Conservation (phyloP, 2,113 vertebrate species). For the Pipa parva region DNA sequence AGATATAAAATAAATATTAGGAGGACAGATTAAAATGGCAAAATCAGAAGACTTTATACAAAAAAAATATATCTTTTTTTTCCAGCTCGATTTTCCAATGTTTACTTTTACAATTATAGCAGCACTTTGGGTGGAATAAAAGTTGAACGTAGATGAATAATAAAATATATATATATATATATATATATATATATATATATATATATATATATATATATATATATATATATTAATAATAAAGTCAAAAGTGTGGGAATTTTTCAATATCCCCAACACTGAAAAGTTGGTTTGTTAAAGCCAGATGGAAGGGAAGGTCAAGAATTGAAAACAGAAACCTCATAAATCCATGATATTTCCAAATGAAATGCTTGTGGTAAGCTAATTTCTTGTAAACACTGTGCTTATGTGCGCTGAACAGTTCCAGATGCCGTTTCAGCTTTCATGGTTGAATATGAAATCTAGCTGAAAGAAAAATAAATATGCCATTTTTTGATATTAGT, state of each 20-base stretch:
- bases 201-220: too few species aligned
- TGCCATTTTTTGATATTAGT: background rate
- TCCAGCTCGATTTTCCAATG: too few species aligned
- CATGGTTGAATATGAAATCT: slow-evolving; percentile 46
- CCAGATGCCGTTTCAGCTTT: slow-evolving; percentile 56
- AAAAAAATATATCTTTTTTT: too few species aligned
- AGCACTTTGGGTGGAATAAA: too few species aligned
- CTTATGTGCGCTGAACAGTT: slow-evolving; percentile 53
- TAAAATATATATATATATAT: too few species aligned
- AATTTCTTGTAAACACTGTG: slow-evolving; percentile 65
- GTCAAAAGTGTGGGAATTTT: slow-evolving; percentile 34
- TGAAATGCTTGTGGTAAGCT: slow-evolving; percentile 65
- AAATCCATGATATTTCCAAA: slow-evolving; percentile 69
- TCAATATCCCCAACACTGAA: slow-evolving; percentile 43
- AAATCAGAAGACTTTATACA: too few species aligned
- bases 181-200: too few species aligned
- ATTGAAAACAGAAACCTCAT: slow-evolving; percentile 68
- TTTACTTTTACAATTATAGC: too few species aligned
- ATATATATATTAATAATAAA: slow-evolving; percentile 47
- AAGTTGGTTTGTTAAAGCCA: slow-evolving; percentile 58
- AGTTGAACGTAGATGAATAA: too few species aligned
- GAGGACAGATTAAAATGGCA: too few species aligned
- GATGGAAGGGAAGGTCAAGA: slow-evolving; percentile 62
- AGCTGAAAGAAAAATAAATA: background rate
- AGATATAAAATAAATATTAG: too few species aligned